These are phyloP conservation scores for Seladonia tumulorum DNA, from an alignment of 2,888 invertebrate genomes.

Conservation along the genomic window DNA sequence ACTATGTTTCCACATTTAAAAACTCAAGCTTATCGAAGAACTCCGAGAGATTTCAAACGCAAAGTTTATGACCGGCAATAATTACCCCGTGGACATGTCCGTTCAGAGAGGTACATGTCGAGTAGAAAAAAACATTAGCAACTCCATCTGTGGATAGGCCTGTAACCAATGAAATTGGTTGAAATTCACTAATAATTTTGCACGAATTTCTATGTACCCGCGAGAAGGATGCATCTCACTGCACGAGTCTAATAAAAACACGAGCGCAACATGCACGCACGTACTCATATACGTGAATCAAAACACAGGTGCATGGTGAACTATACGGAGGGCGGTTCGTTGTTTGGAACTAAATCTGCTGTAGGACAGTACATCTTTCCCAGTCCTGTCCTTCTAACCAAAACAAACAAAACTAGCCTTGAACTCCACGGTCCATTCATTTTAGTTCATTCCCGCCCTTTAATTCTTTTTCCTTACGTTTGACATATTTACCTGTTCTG, in stretches of 20 bases:
- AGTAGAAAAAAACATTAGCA: neutral
- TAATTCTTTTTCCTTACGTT: neutral
- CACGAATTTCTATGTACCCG: constrained; percentile 42
- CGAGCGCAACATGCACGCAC: constrained; percentile 22
- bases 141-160: constrained; percentile 21
- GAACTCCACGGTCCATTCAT: neutral
- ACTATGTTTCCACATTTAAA: constrained; percentile 23
- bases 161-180: neutral
- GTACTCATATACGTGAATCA: constrained; percentile 31
- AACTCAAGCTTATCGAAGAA: constrained; percentile 21
- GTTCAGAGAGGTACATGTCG: neutral
- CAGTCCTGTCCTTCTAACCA: constrained; percentile 5
- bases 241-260: constrained; percentile 52
- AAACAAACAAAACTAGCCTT: constrained; percentile 11
- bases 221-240: constrained; percentile 42
- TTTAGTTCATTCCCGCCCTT: neutral
- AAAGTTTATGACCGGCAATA: neutral
- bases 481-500: neutral
- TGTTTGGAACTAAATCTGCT: constrained; percentile 75
- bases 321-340: constrained; percentile 69
- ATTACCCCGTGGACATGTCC: neutral
- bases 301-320: constrained; percentile 68
- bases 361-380: constrained; percentile 45
- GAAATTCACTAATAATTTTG: constrained; percentile 30
- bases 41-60: neutral